These are phyloP conservation scores for Anoplolepis gracilipes DNA, from an alignment of 1,140 invertebrate species.

Conservation along the genomic window DNA sequence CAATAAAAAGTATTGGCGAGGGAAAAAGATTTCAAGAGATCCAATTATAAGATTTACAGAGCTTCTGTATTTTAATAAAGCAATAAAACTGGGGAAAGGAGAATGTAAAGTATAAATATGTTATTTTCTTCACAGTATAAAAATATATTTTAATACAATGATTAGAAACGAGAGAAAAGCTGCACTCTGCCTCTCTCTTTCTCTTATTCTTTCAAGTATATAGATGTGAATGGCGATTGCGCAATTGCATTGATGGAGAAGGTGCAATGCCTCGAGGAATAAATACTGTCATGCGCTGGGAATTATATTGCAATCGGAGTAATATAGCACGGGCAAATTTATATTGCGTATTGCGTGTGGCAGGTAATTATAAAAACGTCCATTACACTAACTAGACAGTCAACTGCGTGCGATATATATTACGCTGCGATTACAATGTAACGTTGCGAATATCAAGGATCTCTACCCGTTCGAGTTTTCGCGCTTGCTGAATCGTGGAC, in stretches of 20 bases:
- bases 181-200: neutral
- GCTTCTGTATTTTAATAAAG: neutral
- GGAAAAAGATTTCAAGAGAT: neutral
- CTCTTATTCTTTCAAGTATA: neutral
- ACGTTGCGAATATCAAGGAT: neutral
- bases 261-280: slow-evolving; percentile 21
- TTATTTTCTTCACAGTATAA: neutral
- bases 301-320: slow-evolving; percentile 31
- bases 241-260: slow-evolving; percentile 27
- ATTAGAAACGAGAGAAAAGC: neutral
- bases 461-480: neutral
- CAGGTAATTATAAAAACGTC: slow-evolving; percentile 52
- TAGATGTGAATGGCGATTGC: slow-evolving; percentile 26
- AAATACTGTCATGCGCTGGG: slow-evolving; percentile 17
- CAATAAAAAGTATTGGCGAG: neutral
- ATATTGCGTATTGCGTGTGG: slow-evolving; percentile 18
- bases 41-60: neutral
- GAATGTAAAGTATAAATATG: neutral
- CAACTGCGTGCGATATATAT: slow-evolving; percentile 12
- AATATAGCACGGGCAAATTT: slow-evolving; percentile 39
- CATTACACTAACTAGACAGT: slow-evolving; percentile 3
- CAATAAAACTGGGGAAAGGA: neutral
- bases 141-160: slow-evolving; percentile 41
- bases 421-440: slow-evolving; percentile 20
- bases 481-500: neutral